Evolutionary conservation across 2,888 invertebrate species (phyloP).

Genomic region (Macaria liturata): DNA sequence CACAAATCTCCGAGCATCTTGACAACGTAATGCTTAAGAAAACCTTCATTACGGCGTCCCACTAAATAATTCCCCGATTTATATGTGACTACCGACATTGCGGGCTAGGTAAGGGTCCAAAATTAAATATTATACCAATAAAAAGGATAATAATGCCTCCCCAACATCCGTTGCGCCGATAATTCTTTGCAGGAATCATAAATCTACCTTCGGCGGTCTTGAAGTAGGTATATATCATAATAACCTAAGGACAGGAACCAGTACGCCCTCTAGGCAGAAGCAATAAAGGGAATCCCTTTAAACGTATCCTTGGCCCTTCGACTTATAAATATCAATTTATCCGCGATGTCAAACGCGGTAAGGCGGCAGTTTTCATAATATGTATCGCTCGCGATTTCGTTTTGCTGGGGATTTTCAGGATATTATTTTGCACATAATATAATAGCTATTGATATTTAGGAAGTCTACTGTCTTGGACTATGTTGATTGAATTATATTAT

Average conservation of each 20-base stretch:
- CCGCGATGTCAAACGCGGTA: constrained; percentile 75
- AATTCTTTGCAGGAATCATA: constrained; percentile 75
- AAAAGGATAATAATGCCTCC: constrained; percentile 80
- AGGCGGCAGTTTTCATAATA: constrained; percentile 74
- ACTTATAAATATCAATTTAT: constrained; percentile 83
- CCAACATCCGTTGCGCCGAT: constrained; percentile 73
- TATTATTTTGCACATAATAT: constrained; percentile 45
- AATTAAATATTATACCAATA: constrained; percentile 84
- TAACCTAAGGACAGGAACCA: constrained; percentile 77
- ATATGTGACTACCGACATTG: constrained; percentile 63
- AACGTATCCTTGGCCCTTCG: constrained; percentile 77
- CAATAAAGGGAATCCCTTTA: constrained; percentile 82
- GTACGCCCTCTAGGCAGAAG: constrained; percentile 67
- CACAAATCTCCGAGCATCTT: constrained; percentile 25
- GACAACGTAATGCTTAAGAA: constrained; percentile 35
- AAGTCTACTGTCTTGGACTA: too few relatives aligned
- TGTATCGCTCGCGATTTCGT: constrained; percentile 63
- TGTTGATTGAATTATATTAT: too few relatives aligned
- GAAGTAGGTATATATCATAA: constrained; percentile 80
- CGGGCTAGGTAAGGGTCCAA: constrained; percentile 68
- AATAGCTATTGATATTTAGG: too few relatives aligned
- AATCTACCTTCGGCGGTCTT: constrained; percentile 80
- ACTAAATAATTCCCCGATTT: constrained; percentile 74
- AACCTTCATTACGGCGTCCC: constrained; percentile 36
- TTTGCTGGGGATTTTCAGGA: constrained; percentile 60